Evolutionary conservation across 2,113 vertebrate species (phyloP), one percentile per base, ranked within the genome.

Genomic region (Chaenogobius annularis): DNA sequence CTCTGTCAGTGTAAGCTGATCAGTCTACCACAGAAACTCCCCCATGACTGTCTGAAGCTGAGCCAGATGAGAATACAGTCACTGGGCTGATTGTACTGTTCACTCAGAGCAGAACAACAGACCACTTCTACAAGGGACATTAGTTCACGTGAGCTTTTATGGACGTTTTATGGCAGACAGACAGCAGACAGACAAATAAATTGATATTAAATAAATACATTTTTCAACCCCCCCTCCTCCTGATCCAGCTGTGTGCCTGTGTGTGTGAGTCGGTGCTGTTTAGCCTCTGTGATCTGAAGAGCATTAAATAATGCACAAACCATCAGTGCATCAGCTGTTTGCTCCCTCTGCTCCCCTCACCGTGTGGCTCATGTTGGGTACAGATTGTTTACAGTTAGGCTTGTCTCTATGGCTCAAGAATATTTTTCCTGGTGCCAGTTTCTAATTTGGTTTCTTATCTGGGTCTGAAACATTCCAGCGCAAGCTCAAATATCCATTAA

Each of bases 291-390:
- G 79, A 87, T 87, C 80, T 82, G 81, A 80, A 83, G 72, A 69
- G 72, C 81, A 66, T 86, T 92, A 80, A 92, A 92, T 92, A 92
- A 91, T 91, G 90, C 80, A 92, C 78, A 83, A 84, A 72, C 69
- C 68, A 85, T 78, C 68, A 77, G 81, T 82, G 78, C 71, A 77
- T 70, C 77, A 81, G 77, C 83, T 74, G 4, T n/a, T 20, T 54
- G 19, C 8, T 54, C 50, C 72, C 74, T 68, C 70, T 71, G 40
- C 68, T 54, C 54, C 20, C 67, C 64, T 74, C 81, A 81, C 68
- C 72, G 76, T 73, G 69, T 23, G 5, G 31, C 56, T 54, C 23
- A 20, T 48, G 54, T 56, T 10, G 54, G 55, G 1, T 7, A 54
- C 50, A n/a, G 19, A 54, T 20, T 54, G n/a, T 55, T 9, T 55